Conservation (phyloP, 2,888 invertebrate genomes). For the Drosophila putrida region DNA sequence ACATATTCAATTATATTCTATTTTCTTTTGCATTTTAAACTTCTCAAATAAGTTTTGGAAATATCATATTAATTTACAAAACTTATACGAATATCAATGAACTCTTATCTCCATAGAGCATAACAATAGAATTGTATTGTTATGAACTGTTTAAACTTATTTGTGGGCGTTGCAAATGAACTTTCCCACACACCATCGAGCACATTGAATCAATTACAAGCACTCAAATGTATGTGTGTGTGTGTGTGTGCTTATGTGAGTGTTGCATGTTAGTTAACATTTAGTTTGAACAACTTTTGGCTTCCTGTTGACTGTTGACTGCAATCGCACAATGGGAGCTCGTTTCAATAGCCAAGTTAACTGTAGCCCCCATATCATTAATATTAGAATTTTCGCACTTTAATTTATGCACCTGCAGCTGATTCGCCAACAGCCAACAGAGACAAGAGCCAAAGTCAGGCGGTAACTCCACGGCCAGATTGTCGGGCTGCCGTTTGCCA, state of each 20-base stretch:
- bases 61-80: not conserved
- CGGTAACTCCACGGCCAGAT: slow-evolving; percentile 30
- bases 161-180: slow-evolving; percentile 80
- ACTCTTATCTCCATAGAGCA: slow-evolving; percentile 26
- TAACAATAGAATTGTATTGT: slow-evolving; percentile 72
- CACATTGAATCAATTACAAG: slow-evolving; percentile 74
- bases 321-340: slow-evolving; percentile 63
- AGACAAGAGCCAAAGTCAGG: slow-evolving; percentile 5
- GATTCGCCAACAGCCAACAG: slow-evolving; percentile 59
- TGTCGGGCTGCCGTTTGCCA: slow-evolving; percentile 59
- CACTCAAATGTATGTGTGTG: slow-evolving; percentile 16
- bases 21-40: not conserved
- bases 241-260: slow-evolving; percentile 29
- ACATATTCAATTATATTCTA: not conserved
- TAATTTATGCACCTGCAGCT: slow-evolving; percentile 79
- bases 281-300: slow-evolving; percentile 69
- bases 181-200: slow-evolving; percentile 72
- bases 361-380: slow-evolving; percentile 61
- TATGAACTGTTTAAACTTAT: slow-evolving; percentile 37
- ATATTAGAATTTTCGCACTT: slow-evolving; percentile 79
- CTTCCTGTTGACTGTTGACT: slow-evolving; percentile 67
- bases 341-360: slow-evolving; percentile 16
- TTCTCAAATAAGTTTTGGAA: not conserved
- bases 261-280: slow-evolving; percentile 78
- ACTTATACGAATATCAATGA: fast-evolving